phyloP scores from a whole-genome alignment of 2,888 invertebrate species.

The Cryptocephalus primarius region DNA sequence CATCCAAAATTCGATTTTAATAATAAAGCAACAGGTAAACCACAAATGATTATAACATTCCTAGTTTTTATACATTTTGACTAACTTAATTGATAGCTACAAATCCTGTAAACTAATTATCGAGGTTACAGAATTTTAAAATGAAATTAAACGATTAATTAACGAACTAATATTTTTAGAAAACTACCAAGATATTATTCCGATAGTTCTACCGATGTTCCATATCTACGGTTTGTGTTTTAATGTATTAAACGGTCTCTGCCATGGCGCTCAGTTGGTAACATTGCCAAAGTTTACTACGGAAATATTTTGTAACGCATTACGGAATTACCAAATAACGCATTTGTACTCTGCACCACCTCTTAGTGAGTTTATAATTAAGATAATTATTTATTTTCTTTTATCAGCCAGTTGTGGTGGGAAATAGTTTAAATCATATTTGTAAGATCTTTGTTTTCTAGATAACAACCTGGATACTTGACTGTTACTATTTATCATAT shows the following conservation, averaged over 20 bases:
- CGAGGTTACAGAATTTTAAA: too few relatives aligned
- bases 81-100: slow-evolving; percentile 39
- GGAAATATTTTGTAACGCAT: slow-evolving; percentile 49
- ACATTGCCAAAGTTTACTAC: slow-evolving; percentile 68
- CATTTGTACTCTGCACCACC: slow-evolving; percentile 69
- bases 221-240: slow-evolving; percentile 69
- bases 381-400: too few relatives aligned
- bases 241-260: slow-evolving; percentile 46
- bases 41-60: too few relatives aligned
- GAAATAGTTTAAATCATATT: too few relatives aligned
- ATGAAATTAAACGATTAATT: too few relatives aligned
- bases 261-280: slow-evolving; percentile 51
- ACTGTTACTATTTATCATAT: too few relatives aligned
- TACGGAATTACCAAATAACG: slow-evolving; percentile 52
- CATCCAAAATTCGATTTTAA: slow-evolving; percentile 11
- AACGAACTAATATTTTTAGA: too few relatives aligned
- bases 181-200: slow-evolving; percentile 41
- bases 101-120: too few relatives aligned
- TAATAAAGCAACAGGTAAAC: slow-evolving; percentile 9
- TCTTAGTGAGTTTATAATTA: slow-evolving; percentile 47
- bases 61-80: slow-evolving; percentile 23
- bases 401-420: too few relatives aligned
- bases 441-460: too few relatives aligned
- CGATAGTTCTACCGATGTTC: slow-evolving; percentile 67
- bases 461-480: too few relatives aligned